A percentile compares a stretch with the other conserved stretches of the same genome.
These are phyloP conservation scores for Sipha flava DNA, from an alignment of 1,140 invertebrate species.

Conservation along the genomic window DNA sequence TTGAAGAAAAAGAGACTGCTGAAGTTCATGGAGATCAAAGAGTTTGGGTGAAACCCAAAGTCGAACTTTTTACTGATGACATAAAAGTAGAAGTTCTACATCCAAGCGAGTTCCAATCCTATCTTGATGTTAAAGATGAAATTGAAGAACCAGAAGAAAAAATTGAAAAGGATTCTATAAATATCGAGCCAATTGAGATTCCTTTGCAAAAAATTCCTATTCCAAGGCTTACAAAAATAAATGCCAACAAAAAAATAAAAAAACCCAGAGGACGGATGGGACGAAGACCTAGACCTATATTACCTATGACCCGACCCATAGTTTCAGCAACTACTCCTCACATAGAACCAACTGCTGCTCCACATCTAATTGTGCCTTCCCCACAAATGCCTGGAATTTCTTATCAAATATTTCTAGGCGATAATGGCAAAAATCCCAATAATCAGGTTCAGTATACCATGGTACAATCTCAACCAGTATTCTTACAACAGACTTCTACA, in stretches of 20 bases:
- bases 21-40: background rate
- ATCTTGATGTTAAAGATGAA: constrained; percentile 6
- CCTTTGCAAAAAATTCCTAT: background rate
- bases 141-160: background rate
- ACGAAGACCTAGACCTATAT: constrained; percentile 19
- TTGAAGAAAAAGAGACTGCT: background rate
- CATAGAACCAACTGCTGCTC: background rate
- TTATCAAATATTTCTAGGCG: constrained; percentile 9
- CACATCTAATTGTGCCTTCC: constrained; percentile 1
- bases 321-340: background rate
- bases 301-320: background rate
- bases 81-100: background rate
- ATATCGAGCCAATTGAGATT: background rate
- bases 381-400: constrained; percentile 8
- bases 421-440: background rate
- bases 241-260: background rate
- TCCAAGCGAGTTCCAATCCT: background rate
- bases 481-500: background rate
- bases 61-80: background rate
- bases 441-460: constrained; percentile 8
- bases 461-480: background rate
- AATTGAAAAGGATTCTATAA: background rate
- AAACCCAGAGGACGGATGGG: background rate
- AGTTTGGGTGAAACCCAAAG: background rate
- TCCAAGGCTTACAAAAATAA: background rate